Evolutionary conservation across 1,140 invertebrate genomes (phyloP), one percentile per base, ranked within the genome.

Genomic region (Cydia amplana): DNA sequence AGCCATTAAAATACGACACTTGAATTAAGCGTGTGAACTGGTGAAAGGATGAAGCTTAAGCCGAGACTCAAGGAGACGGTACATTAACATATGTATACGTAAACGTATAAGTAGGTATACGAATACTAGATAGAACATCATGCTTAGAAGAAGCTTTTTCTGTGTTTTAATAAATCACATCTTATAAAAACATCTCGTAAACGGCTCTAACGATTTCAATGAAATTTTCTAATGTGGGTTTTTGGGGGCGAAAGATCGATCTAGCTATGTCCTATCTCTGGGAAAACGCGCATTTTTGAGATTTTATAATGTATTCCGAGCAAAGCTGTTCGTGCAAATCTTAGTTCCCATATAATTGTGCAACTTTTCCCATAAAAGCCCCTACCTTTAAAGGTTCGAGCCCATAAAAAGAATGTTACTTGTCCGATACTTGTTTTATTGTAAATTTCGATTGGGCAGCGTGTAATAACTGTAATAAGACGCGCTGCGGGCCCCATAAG

Each of bases 381-480:
- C 77, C 12, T 46, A 46, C 43, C 7, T 43, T 43, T 74, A 36
- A 63, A 74, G 77, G 74, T 46, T 18, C 12, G 70, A n/a, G 36
- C 20, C 60, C 60, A 73, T 75, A 75, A 78, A 75, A 78, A 78
- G 75, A 79, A 79, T 84, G 16, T 67, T 32, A 36, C 64, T 55
- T 18, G 51, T 55, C 20, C 51, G n/a, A 55, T 20, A 77, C 70
- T 82, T 78, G 77, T 80, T 80, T 86, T 88, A 84, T 89, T 87
- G 83, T 85, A 87, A 86, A 87, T 88, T 87, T 87, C 84, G 84
- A 83, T 83, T 79, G 78, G 51, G 83, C 75, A 78, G 87, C 85
- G 70, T 70, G 81, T 89, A 91, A 91, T 91, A 87, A 91, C 88
- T 83, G 89, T 90, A 89, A 90, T 91, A 89, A 89, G 86, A 81